Percentiles rank a stretch among this genome's conserved stretches.
These are phyloP conservation scores for Syngnathus floridae DNA, from an alignment of 2,113 vertebrate genomes.

Conservation along the genomic window DNA sequence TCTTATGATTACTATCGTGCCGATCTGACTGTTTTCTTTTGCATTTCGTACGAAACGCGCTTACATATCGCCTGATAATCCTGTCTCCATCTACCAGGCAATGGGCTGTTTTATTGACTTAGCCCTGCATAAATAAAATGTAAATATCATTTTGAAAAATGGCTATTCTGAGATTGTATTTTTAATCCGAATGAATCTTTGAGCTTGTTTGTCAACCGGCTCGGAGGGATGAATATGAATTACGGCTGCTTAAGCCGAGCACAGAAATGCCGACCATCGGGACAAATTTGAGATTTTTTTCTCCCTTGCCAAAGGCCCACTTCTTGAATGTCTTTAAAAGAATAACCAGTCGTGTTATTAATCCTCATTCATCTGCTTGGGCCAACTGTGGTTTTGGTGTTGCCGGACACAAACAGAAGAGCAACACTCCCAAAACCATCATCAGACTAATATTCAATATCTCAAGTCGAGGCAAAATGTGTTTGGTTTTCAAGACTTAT, in stretches of 20 bases:
- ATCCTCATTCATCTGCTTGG: no score
- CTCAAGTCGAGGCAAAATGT: no score
- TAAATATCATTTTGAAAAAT: slow-evolving; percentile 64
- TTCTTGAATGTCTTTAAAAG: neutral
- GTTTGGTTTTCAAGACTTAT: no score
- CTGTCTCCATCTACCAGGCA: slow-evolving; percentile 62
- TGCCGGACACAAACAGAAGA: neutral
- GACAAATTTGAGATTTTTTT: neutral
- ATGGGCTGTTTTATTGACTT: slow-evolving; percentile 70
- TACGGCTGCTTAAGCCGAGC: neutral
- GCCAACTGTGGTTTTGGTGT: no score
- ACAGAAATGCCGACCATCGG: neutral
- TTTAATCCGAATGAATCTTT: slow-evolving; percentile 10
- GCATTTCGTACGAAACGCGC: slow-evolving; percentile 57
- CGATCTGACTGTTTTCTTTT: slow-evolving; percentile 50
- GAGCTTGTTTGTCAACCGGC: slow-evolving; percentile 13
- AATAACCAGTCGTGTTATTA: neutral
- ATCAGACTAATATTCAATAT: neutral
- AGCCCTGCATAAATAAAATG: slow-evolving; percentile 70
- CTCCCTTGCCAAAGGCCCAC: neutral
- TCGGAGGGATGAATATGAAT: slow-evolving; percentile 3
- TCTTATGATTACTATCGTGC: slow-evolving; percentile 67
- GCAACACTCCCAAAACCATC: neutral
- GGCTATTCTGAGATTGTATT: slow-evolving; percentile 40
- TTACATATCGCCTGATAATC: slow-evolving; percentile 65